Evolutionary conservation across 2,888 invertebrate genomes (phyloP), one percentile per base, ranked within the genome.

Genomic region (Drosophila macrothrix): DNA sequence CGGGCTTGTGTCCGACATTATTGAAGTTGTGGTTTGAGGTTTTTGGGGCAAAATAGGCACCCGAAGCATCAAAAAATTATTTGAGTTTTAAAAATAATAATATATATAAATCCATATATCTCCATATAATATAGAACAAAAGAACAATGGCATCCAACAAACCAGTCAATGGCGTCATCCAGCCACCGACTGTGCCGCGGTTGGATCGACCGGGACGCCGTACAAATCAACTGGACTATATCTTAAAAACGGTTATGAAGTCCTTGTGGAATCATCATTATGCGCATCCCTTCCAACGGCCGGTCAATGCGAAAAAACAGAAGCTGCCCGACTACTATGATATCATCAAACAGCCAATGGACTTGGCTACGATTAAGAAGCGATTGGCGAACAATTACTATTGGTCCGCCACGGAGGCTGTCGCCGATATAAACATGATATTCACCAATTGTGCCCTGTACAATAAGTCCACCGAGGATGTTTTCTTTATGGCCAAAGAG

Each of bases 281-380:
- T 94, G 97, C 99, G 52, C 99, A 99, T 99, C 99, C 99, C 63
- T 99, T 99, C 93, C 97, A 98, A 89, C 96, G 97, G 93, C 99
- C 99, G 64, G 99, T 99, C 73, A 99, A 99, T 94, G 97, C 99
- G 62, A 97, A 96, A 92, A 97, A 98, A 94, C 95, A 99, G 77
- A 97, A 97, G 94, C 95, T 99, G 92, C 99, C 99, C 86, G 99
- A 99, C 93, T 99, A 99, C 93, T 98, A 99, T 94, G 98, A 97
- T 94, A 98, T 99, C 84, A 99, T 99, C 89, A 98, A 97, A 93
- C 96, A 97, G 91, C 99, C 99, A 62, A 99, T 99, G 99, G 99
- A 99, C 94, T 95, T 99, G 94, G 98, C 98, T 73, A 99, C 99
- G 76, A 97, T 99, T 80, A 99, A 98, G 94, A 98, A 98, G 93